These are phyloP conservation scores for Celastrina argiolus DNA, from an alignment of 2,888 invertebrate genomes.

Conservation along the genomic window DNA sequence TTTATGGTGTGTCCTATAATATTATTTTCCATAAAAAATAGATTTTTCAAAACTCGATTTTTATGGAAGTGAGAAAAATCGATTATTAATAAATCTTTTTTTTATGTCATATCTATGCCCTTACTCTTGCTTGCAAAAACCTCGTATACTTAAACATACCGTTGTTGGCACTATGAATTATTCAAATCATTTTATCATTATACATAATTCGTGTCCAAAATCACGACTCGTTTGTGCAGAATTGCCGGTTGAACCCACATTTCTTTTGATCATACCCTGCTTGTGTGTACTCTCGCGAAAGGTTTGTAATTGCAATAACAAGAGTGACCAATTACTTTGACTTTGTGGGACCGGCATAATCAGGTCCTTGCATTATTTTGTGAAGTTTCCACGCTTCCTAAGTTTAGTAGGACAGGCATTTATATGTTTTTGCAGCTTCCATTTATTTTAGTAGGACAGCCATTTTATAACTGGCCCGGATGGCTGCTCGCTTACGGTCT, in stretches of 20 bases:
- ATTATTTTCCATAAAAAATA: too few species aligned
- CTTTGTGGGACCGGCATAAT: slow-evolving; percentile 5
- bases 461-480: too few species aligned
- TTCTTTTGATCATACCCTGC: slow-evolving; percentile 14
- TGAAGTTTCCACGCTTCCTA: not conserved
- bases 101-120: not conserved
- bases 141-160: too few species aligned
- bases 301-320: slow-evolving; percentile 17
- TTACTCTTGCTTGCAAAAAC: too few species aligned
- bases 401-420: not conserved
- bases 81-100: too few species aligned
- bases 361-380: not conserved
- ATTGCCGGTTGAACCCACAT: not conserved
- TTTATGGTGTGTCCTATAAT: too few species aligned
- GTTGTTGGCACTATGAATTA: too few species aligned
- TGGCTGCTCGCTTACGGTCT: too few species aligned
- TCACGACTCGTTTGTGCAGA: not conserved
- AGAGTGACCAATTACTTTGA: slow-evolving; percentile 19
- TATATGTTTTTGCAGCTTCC: too few species aligned
- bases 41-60: too few species aligned
- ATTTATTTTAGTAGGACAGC: not conserved
- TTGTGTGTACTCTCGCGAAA: not conserved
- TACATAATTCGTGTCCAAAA: not conserved
- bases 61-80: too few species aligned
- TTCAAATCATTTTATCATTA: not conserved